Percentiles rank a stretch among this genome's conserved stretches.
Evolutionary conservation across 2,113 vertebrate genomes (phyloP).

Genomic region (Mastomys natalensis): DNA sequence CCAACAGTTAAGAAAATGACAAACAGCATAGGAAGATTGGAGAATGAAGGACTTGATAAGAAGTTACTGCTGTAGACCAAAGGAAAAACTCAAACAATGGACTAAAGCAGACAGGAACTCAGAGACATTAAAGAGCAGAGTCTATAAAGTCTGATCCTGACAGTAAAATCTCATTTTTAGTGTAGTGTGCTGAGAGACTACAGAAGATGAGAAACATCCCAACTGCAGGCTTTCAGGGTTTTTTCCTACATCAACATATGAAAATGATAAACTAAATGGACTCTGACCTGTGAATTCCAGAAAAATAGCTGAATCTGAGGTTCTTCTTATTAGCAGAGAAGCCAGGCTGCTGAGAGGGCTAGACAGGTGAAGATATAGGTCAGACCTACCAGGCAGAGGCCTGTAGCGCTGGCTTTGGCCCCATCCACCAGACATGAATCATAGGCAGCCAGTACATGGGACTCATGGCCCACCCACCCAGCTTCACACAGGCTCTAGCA

Average conservation of each 20-base stretch:
- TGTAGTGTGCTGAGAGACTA: not conserved
- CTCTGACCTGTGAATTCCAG: slow-evolving; percentile 35
- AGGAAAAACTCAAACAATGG: slow-evolving; percentile 54
- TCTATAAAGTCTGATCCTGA: slow-evolving; percentile 47
- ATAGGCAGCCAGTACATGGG: slow-evolving; percentile 70
- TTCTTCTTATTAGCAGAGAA: slow-evolving; percentile 34
- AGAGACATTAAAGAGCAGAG: slow-evolving; percentile 17
- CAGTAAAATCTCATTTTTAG: slow-evolving; percentile 2
- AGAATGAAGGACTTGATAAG: not conserved
- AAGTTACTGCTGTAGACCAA: slow-evolving; percentile 13
- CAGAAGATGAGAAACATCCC: slow-evolving; percentile 41
- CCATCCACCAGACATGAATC: slow-evolving; percentile 1
- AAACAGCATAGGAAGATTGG: slow-evolving; percentile 17
- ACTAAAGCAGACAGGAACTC: not conserved
- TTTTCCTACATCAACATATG: not conserved
- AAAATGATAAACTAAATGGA: slow-evolving; percentile 36
- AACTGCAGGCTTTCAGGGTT: not conserved
- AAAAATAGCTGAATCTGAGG: slow-evolving; percentile 38
- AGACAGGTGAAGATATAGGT: slow-evolving; percentile 59
- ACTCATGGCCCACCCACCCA: slow-evolving; percentile 76
- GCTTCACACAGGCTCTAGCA: slow-evolving; percentile 42
- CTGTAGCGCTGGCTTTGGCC: not conserved
- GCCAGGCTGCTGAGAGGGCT: slow-evolving; percentile 25
- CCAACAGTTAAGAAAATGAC: not conserved
- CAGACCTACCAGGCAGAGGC: not conserved